phyloP scores from a whole-genome alignment of 2,113 vertebrate species.

The Cygnus atratus region DNA sequence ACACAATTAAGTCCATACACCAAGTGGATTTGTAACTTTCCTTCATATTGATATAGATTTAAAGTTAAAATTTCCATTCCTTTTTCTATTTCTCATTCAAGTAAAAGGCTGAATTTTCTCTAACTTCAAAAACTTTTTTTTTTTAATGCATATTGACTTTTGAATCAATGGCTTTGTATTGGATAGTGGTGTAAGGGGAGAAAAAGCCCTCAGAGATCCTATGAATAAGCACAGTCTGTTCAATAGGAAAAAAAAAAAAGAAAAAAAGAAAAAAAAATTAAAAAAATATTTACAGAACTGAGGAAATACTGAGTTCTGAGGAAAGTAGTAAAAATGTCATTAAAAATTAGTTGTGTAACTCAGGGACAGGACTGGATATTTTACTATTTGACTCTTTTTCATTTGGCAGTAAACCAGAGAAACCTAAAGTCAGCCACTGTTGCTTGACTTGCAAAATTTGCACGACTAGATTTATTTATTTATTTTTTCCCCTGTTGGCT shows the following conservation, averaged over 20 bases:
- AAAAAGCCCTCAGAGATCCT: no score
- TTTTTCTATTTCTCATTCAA: conserved; percentile 72
- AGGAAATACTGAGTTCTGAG: not conserved
- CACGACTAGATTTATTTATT: not conserved
- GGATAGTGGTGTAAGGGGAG: not conserved
- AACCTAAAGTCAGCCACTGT: not conserved
- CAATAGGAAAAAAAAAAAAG: not conserved
- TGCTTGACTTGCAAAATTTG: not conserved
- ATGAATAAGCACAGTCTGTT: not conserved
- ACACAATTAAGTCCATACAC: conserved; percentile 83
- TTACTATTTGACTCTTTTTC: not conserved
- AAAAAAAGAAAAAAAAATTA: not conserved
- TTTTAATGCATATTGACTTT: no score
- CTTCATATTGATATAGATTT: conserved; percentile 62
- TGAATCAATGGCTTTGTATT: not conserved
- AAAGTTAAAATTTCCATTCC: conserved; percentile 74
- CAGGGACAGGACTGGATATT: not conserved
- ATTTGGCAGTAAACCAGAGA: not conserved
- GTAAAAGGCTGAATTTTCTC: not conserved
- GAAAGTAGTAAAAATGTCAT: not conserved
- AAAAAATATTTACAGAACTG: not conserved
- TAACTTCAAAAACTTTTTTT: conserved; percentile 28
- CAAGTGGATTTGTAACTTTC: conserved; percentile 85
- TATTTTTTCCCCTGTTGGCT: not conserved
- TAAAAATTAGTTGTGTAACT: not conserved